Evolutionary conservation across 2,888 invertebrate genomes (phyloP).

Genomic region (Dasypogon diadema): DNA sequence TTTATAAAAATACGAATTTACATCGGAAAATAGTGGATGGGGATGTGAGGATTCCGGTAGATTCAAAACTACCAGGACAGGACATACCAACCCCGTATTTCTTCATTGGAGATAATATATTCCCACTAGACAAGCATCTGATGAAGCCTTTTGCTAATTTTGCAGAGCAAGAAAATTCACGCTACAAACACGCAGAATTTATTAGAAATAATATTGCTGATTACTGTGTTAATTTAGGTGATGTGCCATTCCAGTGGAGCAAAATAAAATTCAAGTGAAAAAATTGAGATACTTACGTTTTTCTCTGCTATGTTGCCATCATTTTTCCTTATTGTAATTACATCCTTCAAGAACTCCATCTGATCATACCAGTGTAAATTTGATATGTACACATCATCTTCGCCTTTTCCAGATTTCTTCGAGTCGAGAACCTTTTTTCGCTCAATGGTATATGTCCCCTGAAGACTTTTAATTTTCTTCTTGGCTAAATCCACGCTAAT

Average conservation of each 20-base stretch:
- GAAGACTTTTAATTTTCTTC: background rate
- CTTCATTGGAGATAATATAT: constrained; percentile 11
- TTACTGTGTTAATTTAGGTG: background rate
- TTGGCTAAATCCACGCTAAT: background rate
- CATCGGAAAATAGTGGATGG: background rate
- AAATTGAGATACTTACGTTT: too few species aligned
- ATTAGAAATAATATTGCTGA: background rate
- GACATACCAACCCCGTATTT: background rate
- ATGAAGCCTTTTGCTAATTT: background rate
- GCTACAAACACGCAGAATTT: background rate
- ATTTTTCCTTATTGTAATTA: too few species aligned
- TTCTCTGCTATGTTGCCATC: too few species aligned
- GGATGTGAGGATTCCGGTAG: background rate
- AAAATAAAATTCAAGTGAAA: background rate
- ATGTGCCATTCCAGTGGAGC: background rate
- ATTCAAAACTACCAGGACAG: background rate
- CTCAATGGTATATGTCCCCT: background rate
- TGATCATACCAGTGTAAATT: background rate
- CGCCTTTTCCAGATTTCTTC: background rate
- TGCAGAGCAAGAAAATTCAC: background rate
- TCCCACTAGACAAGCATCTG: background rate
- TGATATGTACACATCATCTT: background rate
- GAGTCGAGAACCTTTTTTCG: background rate
- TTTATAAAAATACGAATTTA: constrained; percentile 8
- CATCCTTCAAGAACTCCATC: background rate